These are phyloP conservation scores for Merops nubicus DNA, from an alignment of 2,113 vertebrate genomes.

Conservation along the genomic window DNA sequence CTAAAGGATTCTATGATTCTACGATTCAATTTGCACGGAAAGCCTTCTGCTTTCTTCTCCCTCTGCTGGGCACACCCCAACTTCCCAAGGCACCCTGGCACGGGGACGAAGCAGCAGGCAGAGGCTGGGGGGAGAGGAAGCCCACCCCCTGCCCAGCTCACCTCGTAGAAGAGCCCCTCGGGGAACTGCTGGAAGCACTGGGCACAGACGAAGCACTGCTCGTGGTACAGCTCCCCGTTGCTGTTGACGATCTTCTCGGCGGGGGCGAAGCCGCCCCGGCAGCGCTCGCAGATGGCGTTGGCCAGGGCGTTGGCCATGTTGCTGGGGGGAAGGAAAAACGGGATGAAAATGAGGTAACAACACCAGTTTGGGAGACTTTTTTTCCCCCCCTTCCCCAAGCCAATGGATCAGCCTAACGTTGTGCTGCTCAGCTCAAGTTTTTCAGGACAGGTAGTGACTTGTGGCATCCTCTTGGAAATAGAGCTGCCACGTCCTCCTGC, in stretches of 20 bases:
- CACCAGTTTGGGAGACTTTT: neutral
- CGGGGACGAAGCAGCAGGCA: neutral
- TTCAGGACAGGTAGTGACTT: neutral
- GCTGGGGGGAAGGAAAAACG: no score
- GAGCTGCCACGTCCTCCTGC: neutral
- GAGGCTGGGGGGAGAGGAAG: neutral
- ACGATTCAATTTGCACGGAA: neutral
- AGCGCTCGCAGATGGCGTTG: slow-evolving; percentile 95
- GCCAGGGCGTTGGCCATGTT: slow-evolving; percentile 97
- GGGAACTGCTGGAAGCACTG: slow-evolving; percentile 99
- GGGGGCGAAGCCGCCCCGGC: slow-evolving; percentile 89
- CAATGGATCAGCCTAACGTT: neutral
- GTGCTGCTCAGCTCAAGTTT: neutral
- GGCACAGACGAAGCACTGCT: slow-evolving; percentile 96
- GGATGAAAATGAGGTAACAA: neutral
- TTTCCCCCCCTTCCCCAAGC: neutral
- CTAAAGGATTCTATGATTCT: no score
- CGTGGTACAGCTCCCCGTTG: slow-evolving; percentile 94
- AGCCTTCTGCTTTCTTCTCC: neutral
- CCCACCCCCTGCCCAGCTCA: slow-evolving; percentile 26
- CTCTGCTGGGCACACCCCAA: neutral
- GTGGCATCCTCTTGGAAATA: neutral
- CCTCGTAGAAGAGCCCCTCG: slow-evolving; percentile 97
- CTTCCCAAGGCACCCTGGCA: no score
- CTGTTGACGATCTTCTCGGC: slow-evolving; percentile 98